Percentiles rank a stretch among this genome's conserved stretches.
phyloP scores from a whole-genome alignment of 2,797 vertebrate genomes.

The Chelonia mydas region DNA sequence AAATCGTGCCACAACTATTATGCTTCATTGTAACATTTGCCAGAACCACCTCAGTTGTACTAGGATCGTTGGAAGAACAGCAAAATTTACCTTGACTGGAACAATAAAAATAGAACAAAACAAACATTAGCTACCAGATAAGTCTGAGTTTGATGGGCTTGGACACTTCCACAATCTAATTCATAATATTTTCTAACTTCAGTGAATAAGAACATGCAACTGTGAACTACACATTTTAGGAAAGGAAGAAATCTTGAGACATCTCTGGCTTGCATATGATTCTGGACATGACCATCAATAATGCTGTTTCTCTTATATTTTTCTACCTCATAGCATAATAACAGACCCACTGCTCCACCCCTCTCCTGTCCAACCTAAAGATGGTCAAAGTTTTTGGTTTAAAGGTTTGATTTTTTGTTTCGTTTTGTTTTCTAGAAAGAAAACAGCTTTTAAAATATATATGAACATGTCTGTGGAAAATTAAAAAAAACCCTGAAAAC shows the following conservation, averaged over 20 bases:
- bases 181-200: background rate
- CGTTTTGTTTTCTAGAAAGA: background rate
- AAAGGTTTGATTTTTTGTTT: accelerated
- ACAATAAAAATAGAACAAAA: background rate
- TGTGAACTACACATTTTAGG: background rate
- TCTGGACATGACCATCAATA: background rate
- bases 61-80: background rate
- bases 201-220: background rate
- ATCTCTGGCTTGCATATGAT: background rate
- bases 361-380: background rate
- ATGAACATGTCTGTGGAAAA: background rate
- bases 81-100: constrained; percentile 24
- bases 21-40: background rate
- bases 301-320: background rate
- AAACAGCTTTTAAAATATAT: background rate
- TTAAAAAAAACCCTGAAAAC: background rate
- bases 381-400: background rate
- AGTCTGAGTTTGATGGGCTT: background rate
- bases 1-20: background rate
- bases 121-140: background rate
- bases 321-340: background rate
- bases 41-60: background rate
- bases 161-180: background rate
- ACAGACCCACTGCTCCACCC: accelerated
- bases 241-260: background rate